A percentile compares a stretch with the other conserved stretches of the same genome.
Evolutionary conservation across 2,113 vertebrate species (phyloP).

Genomic region (Lathamus discolor): DNA sequence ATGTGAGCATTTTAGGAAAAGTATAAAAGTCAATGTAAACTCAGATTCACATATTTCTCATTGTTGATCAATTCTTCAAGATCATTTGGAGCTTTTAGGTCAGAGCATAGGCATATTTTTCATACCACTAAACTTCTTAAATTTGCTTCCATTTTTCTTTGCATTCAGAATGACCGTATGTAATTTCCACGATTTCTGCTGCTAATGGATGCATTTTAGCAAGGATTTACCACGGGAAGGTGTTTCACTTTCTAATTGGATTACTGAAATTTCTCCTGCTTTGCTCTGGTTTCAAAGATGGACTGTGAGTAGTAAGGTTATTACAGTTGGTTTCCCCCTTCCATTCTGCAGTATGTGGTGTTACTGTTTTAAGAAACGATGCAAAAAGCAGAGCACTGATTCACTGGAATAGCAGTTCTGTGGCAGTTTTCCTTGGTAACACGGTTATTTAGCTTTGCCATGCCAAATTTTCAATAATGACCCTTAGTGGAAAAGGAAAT

Average conservation of each 20-base stretch:
- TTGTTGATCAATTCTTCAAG: background rate
- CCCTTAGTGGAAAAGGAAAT: conserved; percentile 43
- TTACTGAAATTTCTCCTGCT: background rate
- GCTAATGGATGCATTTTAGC: background rate
- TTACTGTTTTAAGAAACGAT: background rate
- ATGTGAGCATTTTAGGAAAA: background rate
- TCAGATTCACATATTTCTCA: background rate
- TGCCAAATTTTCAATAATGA: conserved; percentile 15
- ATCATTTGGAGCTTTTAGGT: background rate
- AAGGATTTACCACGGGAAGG: background rate
- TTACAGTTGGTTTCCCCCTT: background rate
- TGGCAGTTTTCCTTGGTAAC: background rate
- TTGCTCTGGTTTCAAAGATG: background rate
- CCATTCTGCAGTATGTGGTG: background rate
- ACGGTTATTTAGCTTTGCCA: background rate
- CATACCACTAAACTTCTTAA: background rate
- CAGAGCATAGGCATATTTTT: background rate
- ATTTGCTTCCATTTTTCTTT: background rate
- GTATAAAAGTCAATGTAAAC: background rate
- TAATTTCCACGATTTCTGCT: background rate
- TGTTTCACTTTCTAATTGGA: background rate
- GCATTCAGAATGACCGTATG: too few relatives aligned
- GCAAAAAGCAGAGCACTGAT: background rate
- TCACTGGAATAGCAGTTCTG: background rate
- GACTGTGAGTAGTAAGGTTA: background rate